Conservation (phyloP, 2,797 vertebrate species). For the Heteromormyrus szaboi region DNA sequence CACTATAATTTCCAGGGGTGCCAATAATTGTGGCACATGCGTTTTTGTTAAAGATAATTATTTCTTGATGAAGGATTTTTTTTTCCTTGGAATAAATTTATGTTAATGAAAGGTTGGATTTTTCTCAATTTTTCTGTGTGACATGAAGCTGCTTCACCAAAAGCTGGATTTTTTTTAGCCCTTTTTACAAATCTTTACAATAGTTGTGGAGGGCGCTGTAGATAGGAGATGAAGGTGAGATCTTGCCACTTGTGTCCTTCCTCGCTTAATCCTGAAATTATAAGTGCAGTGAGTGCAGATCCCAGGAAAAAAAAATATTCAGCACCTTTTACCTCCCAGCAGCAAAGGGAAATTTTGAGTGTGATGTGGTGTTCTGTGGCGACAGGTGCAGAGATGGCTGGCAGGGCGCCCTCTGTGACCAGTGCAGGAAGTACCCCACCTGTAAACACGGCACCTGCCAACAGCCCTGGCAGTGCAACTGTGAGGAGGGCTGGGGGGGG, state of each 20-base stretch:
- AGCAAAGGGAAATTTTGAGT: not conserved
- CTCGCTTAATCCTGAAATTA: not conserved
- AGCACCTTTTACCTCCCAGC: not conserved
- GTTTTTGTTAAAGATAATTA: no score
- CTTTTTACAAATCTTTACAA: no score
- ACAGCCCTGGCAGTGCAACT: slow-evolving; percentile 85
- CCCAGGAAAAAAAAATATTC: not conserved
- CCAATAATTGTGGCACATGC: no score
- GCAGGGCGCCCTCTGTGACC: slow-evolving; percentile 86
- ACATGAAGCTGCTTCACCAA: no score
- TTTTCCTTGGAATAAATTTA: no score
- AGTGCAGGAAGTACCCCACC: slow-evolving; percentile 85
- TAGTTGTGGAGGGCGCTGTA: not conserved
- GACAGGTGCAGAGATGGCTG: slow-evolving; percentile 88
- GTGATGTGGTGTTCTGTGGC: slow-evolving; percentile 33
- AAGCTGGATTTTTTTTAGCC: no score
- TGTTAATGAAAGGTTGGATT: no score
- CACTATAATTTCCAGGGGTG: no score
- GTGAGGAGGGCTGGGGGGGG: slow-evolving; percentile 97
- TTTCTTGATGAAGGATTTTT: no score
- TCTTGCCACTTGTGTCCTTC: not conserved
- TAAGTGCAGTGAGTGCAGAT: not conserved
- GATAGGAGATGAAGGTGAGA: not conserved
- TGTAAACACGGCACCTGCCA: slow-evolving; percentile 91
- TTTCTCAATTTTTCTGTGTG: no score